phyloP scores from a whole-genome alignment of 2,113 vertebrate species.

The Eolophus roseicapilla region DNA sequence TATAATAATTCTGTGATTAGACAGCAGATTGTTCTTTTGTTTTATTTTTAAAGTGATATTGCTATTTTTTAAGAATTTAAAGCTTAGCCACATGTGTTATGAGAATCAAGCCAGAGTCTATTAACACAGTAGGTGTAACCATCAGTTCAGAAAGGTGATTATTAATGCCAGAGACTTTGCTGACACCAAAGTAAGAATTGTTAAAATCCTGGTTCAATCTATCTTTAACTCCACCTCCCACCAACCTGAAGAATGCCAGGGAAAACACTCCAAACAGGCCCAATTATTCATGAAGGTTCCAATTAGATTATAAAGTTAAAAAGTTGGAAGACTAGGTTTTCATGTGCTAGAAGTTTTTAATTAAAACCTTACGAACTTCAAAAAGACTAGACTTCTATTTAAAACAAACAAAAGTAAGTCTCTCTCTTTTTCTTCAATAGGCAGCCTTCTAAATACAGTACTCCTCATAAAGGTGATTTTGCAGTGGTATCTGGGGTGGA shows the following conservation, averaged over 20 bases:
- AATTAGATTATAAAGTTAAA: not conserved
- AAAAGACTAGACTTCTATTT: not conserved
- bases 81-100: not conserved
- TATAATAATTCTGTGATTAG: not conserved
- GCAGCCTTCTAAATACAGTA: not conserved
- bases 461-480: not conserved
- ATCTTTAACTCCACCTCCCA: not conserved
- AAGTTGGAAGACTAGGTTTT: not conserved
- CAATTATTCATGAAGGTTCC: not conserved
- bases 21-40: not conserved
- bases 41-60: not conserved
- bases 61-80: not conserved
- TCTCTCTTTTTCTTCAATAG: not conserved
- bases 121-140: not conserved
- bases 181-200: not conserved
- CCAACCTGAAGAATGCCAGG: not conserved
- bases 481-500: not conserved
- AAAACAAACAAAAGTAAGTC: not conserved
- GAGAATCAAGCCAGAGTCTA: not conserved
- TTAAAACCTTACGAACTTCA: not conserved
- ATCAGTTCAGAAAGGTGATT: not conserved
- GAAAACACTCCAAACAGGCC: not conserved
- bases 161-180: not conserved
- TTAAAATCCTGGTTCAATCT: not conserved
- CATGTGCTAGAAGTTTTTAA: not conserved